Evolutionary conservation across 2,797 vertebrate genomes (phyloP), one percentile per base, ranked within the genome.

Genomic region (Hemitrygon akajei): DNA sequence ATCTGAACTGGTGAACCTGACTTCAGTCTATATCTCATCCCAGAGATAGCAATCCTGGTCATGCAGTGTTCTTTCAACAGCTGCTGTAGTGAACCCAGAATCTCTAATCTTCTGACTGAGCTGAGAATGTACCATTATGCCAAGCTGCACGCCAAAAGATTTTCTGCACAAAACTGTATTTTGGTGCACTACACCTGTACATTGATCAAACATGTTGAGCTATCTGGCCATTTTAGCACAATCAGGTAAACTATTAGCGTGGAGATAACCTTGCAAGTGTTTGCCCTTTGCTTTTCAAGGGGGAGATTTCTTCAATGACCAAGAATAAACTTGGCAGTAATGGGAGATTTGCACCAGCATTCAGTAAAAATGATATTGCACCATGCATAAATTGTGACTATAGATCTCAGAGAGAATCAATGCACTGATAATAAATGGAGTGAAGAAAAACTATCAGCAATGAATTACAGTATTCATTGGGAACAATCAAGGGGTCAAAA

Each of bases 401-500:
- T 73, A 75, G 9, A 14, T 75, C 40, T 93, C 71, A 76, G 56
- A 93, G 91, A 93, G 76, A 76, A 93, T 93, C 66, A 6, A 93
- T 76, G 91, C 12, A 75, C 22, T 93, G 73, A 76, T 75, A 40
- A 75, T 22, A 93, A 75, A 56, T 93, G 71, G 27, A 93, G 71
- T 9, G 14, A 27, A 76, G 47, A 93, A 30, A 75, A 22, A 47
- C 40, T 93, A 93, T n/a, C 14, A 27, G 71, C 71, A 76, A 40
- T 93, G 71, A 93, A 76, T 73, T 93, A 93, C 12, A 93, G 91
- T 93, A 56, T 93, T 73, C 47, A 76, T 56, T 75, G 71, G 40
- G 73, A 93, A 93, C 40, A 76, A 92, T 92, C 89, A 91, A 75
- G 71, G 91, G 91, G 69, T 93, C 91, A 76, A 76, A 93, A 25